Evolutionary conservation across 2,113 vertebrate species (phyloP), one percentile per base, ranked within the genome.

Genomic region (Xenopus borealis): DNA sequence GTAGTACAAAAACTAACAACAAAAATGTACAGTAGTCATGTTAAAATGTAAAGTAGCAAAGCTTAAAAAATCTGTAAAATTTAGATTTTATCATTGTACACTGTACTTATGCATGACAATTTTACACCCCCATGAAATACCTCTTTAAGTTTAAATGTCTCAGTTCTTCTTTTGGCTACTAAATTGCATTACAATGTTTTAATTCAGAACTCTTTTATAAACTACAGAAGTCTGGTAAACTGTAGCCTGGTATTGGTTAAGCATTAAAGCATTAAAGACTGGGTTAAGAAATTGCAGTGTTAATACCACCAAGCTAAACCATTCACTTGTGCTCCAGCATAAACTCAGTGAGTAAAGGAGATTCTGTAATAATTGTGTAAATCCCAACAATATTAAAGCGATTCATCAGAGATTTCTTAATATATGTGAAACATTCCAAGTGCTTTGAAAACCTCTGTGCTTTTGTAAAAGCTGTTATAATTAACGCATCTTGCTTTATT

Each of bases 311-410:
- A 91, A 90, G 85, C 88, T 91, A 87, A 88, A 89, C 91, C 89
- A 87, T 92, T 93, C 88, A 89, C 90, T 93, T 93, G 85, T 89
- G 88, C 87, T 85, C 82, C 82, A 85, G 79, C 88, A 89, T 88
- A 88, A 89, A 73, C 90, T 82, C 86, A 82, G 86, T 90, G 90
- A 92, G 87, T 93, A 93, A 93, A 92, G 88, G 92, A 90, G 89
- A 85, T 84, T 91, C 86, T 85, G 86, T 89, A 92, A 93, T 93
- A 93, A 93, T 92, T 89, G 90, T 88, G 88, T 89, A 93, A 93
- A 92, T 93, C 91, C 90, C 89, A 90, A 91, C 89, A 92, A 93
- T 93, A 93, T 93, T 93, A 93, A 91, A 92, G 89, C 57, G 80
- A 92, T 90, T 92, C 92, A 88, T 85, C 86, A 87, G 90, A 88